These are phyloP conservation scores for Leptocoma aspasia DNA, from an alignment of 2,113 vertebrate genomes.

Conservation along the genomic window DNA sequence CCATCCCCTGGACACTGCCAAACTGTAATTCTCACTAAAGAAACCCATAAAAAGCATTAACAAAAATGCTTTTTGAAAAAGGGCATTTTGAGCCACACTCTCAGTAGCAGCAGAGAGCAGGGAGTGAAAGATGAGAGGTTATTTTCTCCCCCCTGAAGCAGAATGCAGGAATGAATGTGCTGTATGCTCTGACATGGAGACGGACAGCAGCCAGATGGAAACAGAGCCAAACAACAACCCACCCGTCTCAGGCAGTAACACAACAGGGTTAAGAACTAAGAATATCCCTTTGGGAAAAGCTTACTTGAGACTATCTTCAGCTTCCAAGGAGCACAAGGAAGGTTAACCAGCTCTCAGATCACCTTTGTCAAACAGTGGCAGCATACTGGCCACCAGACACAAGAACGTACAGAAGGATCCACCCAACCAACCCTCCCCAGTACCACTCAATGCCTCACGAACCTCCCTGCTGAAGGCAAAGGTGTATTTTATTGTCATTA, in stretches of 20 bases:
- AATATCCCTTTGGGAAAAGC: neutral
- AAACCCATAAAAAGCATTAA: neutral
- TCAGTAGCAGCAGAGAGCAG: neutral
- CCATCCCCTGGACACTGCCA: neutral
- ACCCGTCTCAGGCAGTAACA: neutral
- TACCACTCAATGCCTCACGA: neutral
- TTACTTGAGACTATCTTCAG: neutral
- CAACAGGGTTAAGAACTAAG: neutral
- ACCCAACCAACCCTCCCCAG: neutral
- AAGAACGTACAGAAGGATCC: neutral
- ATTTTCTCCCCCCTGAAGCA: neutral
- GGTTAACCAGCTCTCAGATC: neutral
- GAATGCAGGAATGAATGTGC: neutral
- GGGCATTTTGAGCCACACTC: neutral
- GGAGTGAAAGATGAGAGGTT: neutral
- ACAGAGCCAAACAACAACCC: neutral
- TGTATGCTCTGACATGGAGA: neutral
- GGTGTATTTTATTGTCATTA: neutral
- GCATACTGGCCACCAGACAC: neutral
- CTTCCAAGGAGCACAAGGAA: neutral
- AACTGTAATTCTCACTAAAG: neutral
- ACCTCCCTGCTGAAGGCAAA: neutral
- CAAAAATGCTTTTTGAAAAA: neutral
- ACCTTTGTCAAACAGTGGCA: neutral
- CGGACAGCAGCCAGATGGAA: neutral